Percentiles rank a stretch among this genome's conserved stretches.
phyloP scores from a whole-genome alignment of 2,113 vertebrate genomes.

The Myotis brandtii region DNA sequence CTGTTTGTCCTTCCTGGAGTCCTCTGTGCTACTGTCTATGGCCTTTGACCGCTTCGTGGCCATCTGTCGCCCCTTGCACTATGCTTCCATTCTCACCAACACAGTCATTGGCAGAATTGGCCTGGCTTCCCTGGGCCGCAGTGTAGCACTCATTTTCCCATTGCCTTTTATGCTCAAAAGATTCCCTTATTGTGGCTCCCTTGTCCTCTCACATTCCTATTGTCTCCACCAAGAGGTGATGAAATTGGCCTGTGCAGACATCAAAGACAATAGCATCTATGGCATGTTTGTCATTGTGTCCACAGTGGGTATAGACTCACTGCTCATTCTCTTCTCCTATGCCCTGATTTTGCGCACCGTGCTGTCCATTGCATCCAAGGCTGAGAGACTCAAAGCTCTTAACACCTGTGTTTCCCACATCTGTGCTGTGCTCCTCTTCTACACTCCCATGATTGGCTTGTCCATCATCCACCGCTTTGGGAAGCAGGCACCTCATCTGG shows the following conservation, averaged over 20 bases:
- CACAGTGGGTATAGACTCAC: constrained; percentile 79
- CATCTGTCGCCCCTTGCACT: constrained; percentile 75
- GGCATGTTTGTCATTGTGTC: constrained; percentile 81
- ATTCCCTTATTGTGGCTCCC: constrained; percentile 75
- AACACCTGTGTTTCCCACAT: constrained; percentile 83
- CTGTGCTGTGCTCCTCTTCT: constrained; percentile 79
- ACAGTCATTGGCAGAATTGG: constrained; percentile 67
- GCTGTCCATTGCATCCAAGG: constrained; percentile 67
- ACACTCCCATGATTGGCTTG: constrained; percentile 75
- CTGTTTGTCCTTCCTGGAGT: constrained; percentile 80
- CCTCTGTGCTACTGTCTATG: constrained; percentile 75
- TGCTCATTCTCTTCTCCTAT: constrained; percentile 81
- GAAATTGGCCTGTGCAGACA: constrained; percentile 76
- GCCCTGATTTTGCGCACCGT: constrained; percentile 71
- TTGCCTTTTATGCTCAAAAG: constrained; percentile 74
- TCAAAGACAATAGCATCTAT: constrained; percentile 69
- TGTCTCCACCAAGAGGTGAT: constrained; percentile 80
- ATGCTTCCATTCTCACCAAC: constrained; percentile 75
- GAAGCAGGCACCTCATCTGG: constrained; percentile 62
- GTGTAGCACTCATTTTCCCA: constrained; percentile 65
- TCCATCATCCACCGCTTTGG: constrained; percentile 81
- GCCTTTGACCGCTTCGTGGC: constrained; percentile 77
- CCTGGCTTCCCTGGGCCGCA: constrained; percentile 60
- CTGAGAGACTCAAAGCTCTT: constrained; percentile 76
- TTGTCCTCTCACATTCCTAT: constrained; percentile 68